Conservation (phyloP, 2,797 vertebrate species). For the Amniataba percoides region DNA sequence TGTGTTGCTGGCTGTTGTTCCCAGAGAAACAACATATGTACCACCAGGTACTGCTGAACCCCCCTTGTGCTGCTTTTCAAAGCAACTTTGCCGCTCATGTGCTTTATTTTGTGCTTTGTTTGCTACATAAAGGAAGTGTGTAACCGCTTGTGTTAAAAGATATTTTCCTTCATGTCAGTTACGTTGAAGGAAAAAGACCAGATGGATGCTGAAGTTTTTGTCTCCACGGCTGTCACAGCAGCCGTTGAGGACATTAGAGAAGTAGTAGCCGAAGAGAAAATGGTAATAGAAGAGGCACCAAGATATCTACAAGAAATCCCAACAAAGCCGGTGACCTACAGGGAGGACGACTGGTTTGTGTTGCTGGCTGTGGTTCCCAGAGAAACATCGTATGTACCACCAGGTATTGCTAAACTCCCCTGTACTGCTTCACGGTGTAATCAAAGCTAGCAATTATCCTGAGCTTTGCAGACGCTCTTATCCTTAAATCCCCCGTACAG, state of each 20-base stretch:
- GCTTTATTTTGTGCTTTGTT: constrained; percentile 14
- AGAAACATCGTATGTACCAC: constrained; percentile 43
- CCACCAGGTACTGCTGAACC: constrained; percentile 66
- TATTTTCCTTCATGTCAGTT: constrained; percentile 57
- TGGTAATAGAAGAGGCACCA: constrained; percentile 21
- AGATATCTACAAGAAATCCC: constrained; percentile 27
- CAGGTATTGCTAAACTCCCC: constrained; percentile 65
- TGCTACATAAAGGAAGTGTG: neutral
- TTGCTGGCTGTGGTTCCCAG: constrained; percentile 63
- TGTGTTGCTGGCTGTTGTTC: constrained; percentile 62
- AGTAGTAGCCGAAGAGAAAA: constrained; percentile 47
- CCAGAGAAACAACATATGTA: constrained; percentile 43
- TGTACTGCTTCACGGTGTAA: neutral
- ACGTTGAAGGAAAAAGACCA: constrained; percentile 4
- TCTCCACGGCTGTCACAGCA: constrained; percentile 24
- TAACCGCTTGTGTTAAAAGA: constrained; percentile 7
- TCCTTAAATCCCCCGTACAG: neutral
- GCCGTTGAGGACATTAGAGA: constrained; percentile 43
- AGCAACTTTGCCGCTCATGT: neutral
- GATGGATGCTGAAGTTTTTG: constrained; percentile 22
- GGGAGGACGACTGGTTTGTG: constrained; percentile 75
- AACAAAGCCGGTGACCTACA: constrained; percentile 8
- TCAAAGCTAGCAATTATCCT: constrained; percentile 17
- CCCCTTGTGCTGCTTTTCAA: constrained; percentile 4
- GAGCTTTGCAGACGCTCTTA: constrained; percentile 22